Base-by-base conservation (phyloP, 2,797 vertebrate genomes). In the Sebastes cheni region DNA sequence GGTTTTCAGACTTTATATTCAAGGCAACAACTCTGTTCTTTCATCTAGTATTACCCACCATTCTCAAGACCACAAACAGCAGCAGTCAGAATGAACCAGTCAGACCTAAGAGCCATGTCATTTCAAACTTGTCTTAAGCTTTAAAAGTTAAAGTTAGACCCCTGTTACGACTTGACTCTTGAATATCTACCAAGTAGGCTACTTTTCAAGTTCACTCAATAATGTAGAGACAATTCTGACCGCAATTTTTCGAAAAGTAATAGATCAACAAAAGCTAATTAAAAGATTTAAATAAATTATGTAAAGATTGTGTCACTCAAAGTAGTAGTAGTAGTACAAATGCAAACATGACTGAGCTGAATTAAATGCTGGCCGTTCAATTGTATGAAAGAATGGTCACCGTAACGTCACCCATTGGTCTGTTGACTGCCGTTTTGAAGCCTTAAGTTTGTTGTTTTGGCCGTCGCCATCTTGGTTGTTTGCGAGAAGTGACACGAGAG, bases 401-500 rank as follows among this genome's bases (percentile, higher is more conserved):
- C 46, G 46, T 50, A 8, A 50, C 1, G 1, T 50, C 46, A 46
- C 42, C 42, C 42, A 18, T 46, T 46, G 46, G 46, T 50, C 0
- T 50, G 18, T 50, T 0, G 18, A 50, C 46, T 50, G 46, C 3
- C 7, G 46, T 50, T 50, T 20, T 50, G 3, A 50, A 50, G 3
- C 16, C 16, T 46, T 46, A 0, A 50, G 18, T 50, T 50, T 0
- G 2, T 0, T 18, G 16, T 50, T 20, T 20, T 50, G 46, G 6
- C 14, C 42, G 14, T 42, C 39, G 2, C 39, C 39, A 0, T 42
- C 39, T 42, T 42, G 42, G 42, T 46, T 46, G 14, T 46, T 18
- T 46, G 42, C 0, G 2, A 46, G 42, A 46, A 46, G 42, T 3
- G 42, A 46, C 42, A 46, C 7, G 0, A 46, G 42, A 46, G 42